Evolutionary conservation across 2,888 invertebrate genomes (phyloP), one percentile per base, ranked within the genome.

Genomic region (Cecidostiba fungosa): DNA sequence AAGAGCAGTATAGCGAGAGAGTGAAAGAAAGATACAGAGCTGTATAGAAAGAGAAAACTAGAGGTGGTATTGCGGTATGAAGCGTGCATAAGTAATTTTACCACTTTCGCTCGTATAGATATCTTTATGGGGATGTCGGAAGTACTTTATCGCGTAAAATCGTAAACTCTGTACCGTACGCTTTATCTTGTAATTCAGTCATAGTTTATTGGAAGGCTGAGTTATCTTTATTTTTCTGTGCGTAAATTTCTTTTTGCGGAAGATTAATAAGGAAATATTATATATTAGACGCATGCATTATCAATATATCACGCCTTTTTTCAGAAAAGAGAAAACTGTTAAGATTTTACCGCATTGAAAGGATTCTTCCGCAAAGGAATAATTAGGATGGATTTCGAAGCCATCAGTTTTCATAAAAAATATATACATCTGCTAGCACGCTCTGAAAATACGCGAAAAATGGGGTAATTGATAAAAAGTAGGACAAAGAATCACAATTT

Each of bases 41-140:
- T 8, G 12, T 14, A 26, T 12, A 29, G 62, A 66, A 66, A 26
- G 14, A 26, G 26, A 66, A 66, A 66, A 26, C 66, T 29, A 3
- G 29, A n/a, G 26, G 12, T 12, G 2, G 6, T 47, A 26, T 54
- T 32, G 32, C 26, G 54, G 74, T 16, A 74, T 29, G 74, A 50
- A 47, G 47, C 50, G 26, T 19, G 32, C 76, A 76, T 76, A 54
- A 76, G 76, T 76, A 54, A 54, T 54, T 54, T 76, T 54, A 54
- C 50, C 29, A 36, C 76, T 54, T 54, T 54, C 29, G 54, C 1
- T 32, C 54, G 36, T 76, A 19, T 5, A 69, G 39, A 69, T 16
- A 54, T 54, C 54, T 76, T 32, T 19, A 54, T 54, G 54, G 29
- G 16, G 47, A n/a, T 26, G 12, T 66, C 62, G 62, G 29, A 29